Conservation (phyloP, 2,113 vertebrate species). For the Mionectes macconnelli region DNA sequence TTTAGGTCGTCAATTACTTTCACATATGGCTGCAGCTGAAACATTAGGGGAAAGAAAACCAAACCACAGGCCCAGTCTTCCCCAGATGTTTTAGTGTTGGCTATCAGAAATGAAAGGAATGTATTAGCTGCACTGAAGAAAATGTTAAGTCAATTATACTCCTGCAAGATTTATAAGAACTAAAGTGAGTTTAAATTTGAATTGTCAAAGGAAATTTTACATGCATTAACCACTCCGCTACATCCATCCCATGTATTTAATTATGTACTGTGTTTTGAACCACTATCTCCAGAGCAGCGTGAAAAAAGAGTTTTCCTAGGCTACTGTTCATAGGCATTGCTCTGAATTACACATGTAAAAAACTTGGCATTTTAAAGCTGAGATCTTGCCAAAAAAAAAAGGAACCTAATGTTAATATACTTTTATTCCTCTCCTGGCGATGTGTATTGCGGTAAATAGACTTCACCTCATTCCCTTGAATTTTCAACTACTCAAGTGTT, state of each 20-base stretch:
- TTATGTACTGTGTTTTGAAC: slow-evolving; percentile 73
- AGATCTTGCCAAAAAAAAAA: background rate
- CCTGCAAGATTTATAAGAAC: slow-evolving; percentile 80
- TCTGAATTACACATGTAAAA: slow-evolving; percentile 1
- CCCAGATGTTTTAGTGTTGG: slow-evolving; percentile 46
- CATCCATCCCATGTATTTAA: slow-evolving; percentile 78
- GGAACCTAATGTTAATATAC: background rate
- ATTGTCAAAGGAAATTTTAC: slow-evolving; percentile 80
- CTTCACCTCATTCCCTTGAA: background rate
- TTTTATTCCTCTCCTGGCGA: background rate
- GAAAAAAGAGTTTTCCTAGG: slow-evolving; percentile 3
- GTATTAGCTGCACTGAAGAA: slow-evolving; percentile 67
- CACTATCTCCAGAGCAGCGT: slow-evolving; percentile 31
- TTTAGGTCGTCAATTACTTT: slow-evolving; percentile 44
- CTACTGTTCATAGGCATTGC: background rate
- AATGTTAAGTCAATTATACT: slow-evolving; percentile 77
- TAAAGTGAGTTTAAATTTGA: slow-evolving; percentile 79
- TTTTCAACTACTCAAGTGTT: background rate
- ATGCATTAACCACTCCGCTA: slow-evolving; percentile 73
- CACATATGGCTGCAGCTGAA: slow-evolving; percentile 29
- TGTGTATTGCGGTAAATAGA: background rate
- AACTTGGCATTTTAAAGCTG: background rate
- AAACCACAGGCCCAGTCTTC: background rate
- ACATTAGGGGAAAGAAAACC: background rate
- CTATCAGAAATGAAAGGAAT: slow-evolving; percentile 70